Conservation (phyloP, 2,888 invertebrate genomes). For the Parasteatoda lunata region DNA sequence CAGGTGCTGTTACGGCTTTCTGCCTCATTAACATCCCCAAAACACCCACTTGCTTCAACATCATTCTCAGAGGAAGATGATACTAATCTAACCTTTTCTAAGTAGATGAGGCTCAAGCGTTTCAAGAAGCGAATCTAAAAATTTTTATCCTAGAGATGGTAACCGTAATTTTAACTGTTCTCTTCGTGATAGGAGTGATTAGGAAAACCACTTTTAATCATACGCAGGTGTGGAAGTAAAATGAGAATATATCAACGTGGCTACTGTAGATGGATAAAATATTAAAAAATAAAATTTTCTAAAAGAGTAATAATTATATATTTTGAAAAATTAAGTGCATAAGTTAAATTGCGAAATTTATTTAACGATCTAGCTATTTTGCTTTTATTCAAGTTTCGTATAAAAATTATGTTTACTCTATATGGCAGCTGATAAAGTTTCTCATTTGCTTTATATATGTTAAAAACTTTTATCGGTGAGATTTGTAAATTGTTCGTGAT, state of each 20-base stretch:
- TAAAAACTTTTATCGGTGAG: no score
- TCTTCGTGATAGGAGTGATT: slow-evolving; percentile 46
- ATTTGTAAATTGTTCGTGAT: no score
- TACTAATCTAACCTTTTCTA: slow-evolving; percentile 46
- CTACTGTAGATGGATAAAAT: no score
- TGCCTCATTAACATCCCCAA: slow-evolving; percentile 35
- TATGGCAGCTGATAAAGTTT: no score
- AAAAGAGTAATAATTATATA: no score
- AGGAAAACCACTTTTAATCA: slow-evolving; percentile 8
- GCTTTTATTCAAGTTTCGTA: no score
- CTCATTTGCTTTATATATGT: no score
- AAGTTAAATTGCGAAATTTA: no score
- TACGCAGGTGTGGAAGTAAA: neutral
- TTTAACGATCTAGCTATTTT: no score
- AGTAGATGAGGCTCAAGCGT: neutral
- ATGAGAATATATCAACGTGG: neutral
- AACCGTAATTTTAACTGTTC: slow-evolving; percentile 27
- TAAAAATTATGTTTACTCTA: no score
- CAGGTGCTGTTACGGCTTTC: slow-evolving; percentile 47
- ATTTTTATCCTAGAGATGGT: slow-evolving; percentile 35
- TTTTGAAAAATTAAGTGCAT: no score
- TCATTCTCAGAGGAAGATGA: slow-evolving; percentile 29
- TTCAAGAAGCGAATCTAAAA: slow-evolving; percentile 9
- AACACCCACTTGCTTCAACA: slow-evolving; percentile 35
- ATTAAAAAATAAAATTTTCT: no score